phyloP scores from a whole-genome alignment of 2,797 vertebrate genomes.

The Apodemus agrarius region DNA sequence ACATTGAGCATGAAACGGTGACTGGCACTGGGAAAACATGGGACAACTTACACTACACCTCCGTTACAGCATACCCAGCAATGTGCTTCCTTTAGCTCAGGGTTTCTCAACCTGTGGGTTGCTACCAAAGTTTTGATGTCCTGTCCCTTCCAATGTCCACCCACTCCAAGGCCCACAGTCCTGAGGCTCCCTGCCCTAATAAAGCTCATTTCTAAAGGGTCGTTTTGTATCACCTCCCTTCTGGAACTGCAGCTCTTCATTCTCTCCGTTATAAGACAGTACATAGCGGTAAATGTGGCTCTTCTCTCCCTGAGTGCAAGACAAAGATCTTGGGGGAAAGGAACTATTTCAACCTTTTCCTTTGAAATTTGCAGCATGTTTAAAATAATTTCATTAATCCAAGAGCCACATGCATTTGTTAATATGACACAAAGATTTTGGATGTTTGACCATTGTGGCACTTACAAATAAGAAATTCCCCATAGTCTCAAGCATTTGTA shows the following conservation, averaged over 20 bases:
- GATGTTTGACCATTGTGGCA: neutral
- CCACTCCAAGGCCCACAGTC: neutral
- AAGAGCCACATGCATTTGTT: slow-evolving; percentile 29
- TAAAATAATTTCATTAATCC: slow-evolving; percentile 8
- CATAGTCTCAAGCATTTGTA: neutral
- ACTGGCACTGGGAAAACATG: neutral
- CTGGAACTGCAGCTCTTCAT: neutral
- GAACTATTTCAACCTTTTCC: neutral
- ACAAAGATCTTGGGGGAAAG: neutral
- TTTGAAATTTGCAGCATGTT: neutral
- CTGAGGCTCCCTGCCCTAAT: neutral
- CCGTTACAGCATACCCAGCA: no score
- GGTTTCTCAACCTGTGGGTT: neutral
- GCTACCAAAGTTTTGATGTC: neutral
- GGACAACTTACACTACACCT: neutral
- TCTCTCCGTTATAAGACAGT: neutral
- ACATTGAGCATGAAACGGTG: neutral
- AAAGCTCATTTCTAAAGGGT: neutral
- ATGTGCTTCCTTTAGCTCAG: neutral
- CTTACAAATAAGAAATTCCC: neutral
- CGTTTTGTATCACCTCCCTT: neutral
- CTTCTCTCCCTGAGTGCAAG: neutral
- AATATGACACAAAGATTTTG: slow-evolving; percentile 18
- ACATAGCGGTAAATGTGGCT: neutral
- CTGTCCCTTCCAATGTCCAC: neutral